These are phyloP conservation scores for Ceramica pisi DNA, from an alignment of 2,888 invertebrate species.

Conservation along the genomic window DNA sequence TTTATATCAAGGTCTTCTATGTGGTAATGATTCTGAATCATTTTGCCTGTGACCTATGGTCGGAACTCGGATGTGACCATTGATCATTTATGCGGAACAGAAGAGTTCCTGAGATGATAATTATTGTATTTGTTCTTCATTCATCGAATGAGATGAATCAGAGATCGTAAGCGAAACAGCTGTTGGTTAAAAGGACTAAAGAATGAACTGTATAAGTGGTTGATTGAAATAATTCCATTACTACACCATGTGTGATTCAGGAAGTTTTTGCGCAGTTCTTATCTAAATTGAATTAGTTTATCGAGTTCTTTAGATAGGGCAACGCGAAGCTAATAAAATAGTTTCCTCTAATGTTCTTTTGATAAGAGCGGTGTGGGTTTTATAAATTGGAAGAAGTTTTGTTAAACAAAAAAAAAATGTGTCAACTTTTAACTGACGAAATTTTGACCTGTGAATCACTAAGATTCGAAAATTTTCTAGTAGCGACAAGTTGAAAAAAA, in stretches of 20 bases:
- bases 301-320: constrained; percentile 40
- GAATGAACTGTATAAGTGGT: constrained; percentile 8
- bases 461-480: too few species aligned
- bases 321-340: neutral
- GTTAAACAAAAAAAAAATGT: too few species aligned
- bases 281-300: constrained; percentile 53
- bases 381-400: neutral
- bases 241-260: constrained; percentile 16
- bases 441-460: too few species aligned
- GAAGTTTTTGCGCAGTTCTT: constrained; percentile 33
- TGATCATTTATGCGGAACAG: constrained; percentile 45
- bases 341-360: constrained; percentile 14
- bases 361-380: neutral
- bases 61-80: constrained; percentile 4
- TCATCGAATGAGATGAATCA: constrained; percentile 47
- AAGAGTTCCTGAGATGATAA: constrained; percentile 31
- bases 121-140: constrained; percentile 13
- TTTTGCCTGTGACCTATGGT: constrained; percentile 19
- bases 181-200: neutral
- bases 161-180: constrained; percentile 30
- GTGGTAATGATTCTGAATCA: constrained; percentile 71
- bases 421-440: too few species aligned
- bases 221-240: constrained; percentile 39
- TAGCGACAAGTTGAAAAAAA: too few species aligned
- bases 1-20: constrained; percentile 59